Conservation (phyloP, 2,888 invertebrate species). For the Apotomis turbidana region DNA sequence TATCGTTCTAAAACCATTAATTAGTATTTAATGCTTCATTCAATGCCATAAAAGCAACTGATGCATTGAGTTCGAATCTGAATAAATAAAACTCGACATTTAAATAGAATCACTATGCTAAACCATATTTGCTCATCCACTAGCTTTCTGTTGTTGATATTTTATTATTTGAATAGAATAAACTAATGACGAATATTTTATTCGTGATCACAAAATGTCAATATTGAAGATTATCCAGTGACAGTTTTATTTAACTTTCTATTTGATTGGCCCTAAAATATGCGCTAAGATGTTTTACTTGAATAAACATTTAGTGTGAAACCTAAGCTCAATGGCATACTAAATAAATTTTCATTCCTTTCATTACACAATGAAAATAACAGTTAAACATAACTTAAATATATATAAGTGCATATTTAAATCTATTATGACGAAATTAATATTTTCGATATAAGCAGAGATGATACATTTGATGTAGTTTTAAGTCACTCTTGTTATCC, state of each 20-base stretch:
- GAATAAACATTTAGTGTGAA: slow-evolving; percentile 3
- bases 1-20: too few relatives aligned
- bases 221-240: slow-evolving; percentile 20
- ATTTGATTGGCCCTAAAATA: slow-evolving; percentile 24
- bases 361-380: too few relatives aligned
- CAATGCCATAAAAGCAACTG: not conserved
- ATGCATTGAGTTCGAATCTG: not conserved
- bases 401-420: too few relatives aligned
- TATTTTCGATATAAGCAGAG: too few relatives aligned
- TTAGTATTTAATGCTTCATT: too few relatives aligned
- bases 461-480: too few relatives aligned
- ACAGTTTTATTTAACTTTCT: slow-evolving; percentile 32
- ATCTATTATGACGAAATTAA: too few relatives aligned
- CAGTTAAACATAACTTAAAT: too few relatives aligned
- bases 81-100: not conserved
- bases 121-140: not conserved
- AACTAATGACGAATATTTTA: slow-evolving; percentile 21
- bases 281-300: slow-evolving; percentile 1
- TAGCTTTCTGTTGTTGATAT: not conserved
- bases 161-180: slow-evolving; percentile 11
- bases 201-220: slow-evolving; percentile 30
- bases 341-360: not conserved
- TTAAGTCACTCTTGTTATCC: too few relatives aligned
- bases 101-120: not conserved
- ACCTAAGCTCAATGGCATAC: not conserved